Evolutionary conservation across 1,140 invertebrate genomes (phyloP).

Genomic region (Dreissena rostriformis): DNA sequence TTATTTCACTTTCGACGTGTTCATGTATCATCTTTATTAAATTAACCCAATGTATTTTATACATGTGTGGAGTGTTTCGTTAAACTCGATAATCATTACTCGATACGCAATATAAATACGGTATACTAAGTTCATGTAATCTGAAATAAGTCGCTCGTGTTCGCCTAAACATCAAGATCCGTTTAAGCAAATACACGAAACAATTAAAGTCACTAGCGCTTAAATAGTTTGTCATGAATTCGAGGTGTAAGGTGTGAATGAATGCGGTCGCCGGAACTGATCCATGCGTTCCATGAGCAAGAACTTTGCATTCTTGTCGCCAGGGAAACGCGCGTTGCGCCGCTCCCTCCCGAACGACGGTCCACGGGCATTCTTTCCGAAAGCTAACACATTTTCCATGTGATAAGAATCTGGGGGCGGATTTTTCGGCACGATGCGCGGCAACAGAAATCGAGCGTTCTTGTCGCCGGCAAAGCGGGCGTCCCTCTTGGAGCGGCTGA

Average conservation of each 20-base stretch:
- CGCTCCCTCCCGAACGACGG: conserved; percentile 31
- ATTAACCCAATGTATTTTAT: too few relatives aligned
- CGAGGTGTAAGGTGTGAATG: conserved; percentile 27
- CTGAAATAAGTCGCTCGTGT: too few relatives aligned
- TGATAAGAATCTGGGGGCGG: conserved; percentile 42
- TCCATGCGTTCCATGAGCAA: conserved; percentile 55
- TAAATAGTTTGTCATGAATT: conserved; percentile 7
- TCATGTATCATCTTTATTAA: too few relatives aligned
- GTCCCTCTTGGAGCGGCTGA: conserved; percentile 46
- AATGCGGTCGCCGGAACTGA: conserved; percentile 43
- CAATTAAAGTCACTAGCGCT: too few relatives aligned
- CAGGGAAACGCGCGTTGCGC: conserved; percentile 46
- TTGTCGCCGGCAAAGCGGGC: conserved; percentile 46
- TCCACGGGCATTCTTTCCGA: conserved; percentile 21
- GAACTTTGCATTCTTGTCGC: conserved; percentile 41
- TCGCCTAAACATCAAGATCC: too few relatives aligned
- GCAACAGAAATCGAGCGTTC: conserved; percentile 44
- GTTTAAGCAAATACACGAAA: too few relatives aligned
- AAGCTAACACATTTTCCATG: conserved; percentile 27
- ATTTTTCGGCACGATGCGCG: conserved; percentile 42
- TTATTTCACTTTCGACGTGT: too few relatives aligned
- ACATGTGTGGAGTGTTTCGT: too few relatives aligned
- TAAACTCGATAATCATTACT: too few relatives aligned
- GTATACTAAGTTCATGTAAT: too few relatives aligned
- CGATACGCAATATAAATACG: too few relatives aligned